These are phyloP conservation scores for Mus spicilegus DNA, from an alignment of 2,113 vertebrate species.

Conservation along the genomic window DNA sequence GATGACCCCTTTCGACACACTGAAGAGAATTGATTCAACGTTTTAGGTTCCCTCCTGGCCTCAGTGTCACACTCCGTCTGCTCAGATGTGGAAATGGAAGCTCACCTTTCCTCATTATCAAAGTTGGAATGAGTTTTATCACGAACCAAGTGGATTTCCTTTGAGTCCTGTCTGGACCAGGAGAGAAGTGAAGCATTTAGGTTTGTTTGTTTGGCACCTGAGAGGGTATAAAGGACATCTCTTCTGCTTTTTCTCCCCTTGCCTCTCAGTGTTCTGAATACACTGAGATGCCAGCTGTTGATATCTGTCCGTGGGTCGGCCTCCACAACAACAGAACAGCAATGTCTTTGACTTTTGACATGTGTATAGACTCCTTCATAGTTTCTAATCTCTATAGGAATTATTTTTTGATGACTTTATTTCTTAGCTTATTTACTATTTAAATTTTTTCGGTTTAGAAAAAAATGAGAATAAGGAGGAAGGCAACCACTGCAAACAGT, in stretches of 20 bases:
- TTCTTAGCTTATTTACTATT: background rate
- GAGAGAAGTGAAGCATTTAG: background rate
- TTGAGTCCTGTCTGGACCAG: background rate
- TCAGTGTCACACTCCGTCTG: background rate
- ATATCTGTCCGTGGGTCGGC: background rate
- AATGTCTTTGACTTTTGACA: background rate
- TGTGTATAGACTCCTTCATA: background rate
- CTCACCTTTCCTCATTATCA: background rate
- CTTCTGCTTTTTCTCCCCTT: background rate
- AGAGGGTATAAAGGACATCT: background rate
- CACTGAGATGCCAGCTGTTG: background rate
- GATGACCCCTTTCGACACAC: background rate
- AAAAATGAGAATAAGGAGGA: background rate
- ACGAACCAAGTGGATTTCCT: accelerated
- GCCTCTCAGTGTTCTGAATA: background rate
- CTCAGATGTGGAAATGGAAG: background rate
- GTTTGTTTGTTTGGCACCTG: background rate
- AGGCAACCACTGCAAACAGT: background rate
- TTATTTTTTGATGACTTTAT: background rate
- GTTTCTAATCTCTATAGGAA: background rate
- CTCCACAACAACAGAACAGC: background rate
- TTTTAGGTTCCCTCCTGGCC: background rate
- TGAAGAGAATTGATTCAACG: background rate
- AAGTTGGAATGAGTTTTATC: background rate
- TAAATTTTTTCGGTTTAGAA: background rate